Base-by-base conservation (phyloP, 2,888 invertebrate species). In the Dasypogon diadema region DNA sequence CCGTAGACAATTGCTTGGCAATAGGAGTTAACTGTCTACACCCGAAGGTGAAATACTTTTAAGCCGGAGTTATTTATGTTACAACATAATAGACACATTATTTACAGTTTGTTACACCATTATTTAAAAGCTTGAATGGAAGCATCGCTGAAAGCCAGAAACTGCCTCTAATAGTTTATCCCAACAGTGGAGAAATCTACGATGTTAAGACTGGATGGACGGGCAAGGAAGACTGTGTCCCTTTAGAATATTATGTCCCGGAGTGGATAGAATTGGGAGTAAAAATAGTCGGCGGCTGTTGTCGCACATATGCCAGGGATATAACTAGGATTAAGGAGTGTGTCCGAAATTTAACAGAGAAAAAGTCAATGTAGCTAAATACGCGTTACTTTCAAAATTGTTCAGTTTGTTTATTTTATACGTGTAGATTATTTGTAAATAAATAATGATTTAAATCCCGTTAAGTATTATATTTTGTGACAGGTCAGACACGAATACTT, bases 231-330 rank as follows among this genome's bases (percentile, higher is more conserved):
- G 90, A 90, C 82, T 91, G 91, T 83, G 90, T 91, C 79, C 89
- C 92, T 1, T 89, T 96, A 0, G 91, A 91, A 77, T 88, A 89
- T 21, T 93, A 92, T 82, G 90, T 96, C 6, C 88, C 89, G 18
- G 91, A 92, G 81, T 98, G 97, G 97, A 84, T 94, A 72, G 89
- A 92, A 75, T 85, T 92, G 56, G 97, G 97, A 0, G 94, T 93
- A 37, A 90, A 90, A 73, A 94, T 93, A 84, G 90, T 98, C 55
- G 97, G 98, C 21, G 98, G 98, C 0, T 98, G 98, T 82, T 98
- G 98, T 84, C 89, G 96, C 79, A 93, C 96, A 0, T 92, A 92
- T 81, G 93, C 96, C 1, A 89, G 91, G 0, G 95, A 97, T 83
- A 92, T 97, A 37, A 88, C 89, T 8, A 89, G 91, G 79, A 94